Base-by-base conservation (phyloP, 2,888 invertebrate species). In the Ernsta delagoae region DNA sequence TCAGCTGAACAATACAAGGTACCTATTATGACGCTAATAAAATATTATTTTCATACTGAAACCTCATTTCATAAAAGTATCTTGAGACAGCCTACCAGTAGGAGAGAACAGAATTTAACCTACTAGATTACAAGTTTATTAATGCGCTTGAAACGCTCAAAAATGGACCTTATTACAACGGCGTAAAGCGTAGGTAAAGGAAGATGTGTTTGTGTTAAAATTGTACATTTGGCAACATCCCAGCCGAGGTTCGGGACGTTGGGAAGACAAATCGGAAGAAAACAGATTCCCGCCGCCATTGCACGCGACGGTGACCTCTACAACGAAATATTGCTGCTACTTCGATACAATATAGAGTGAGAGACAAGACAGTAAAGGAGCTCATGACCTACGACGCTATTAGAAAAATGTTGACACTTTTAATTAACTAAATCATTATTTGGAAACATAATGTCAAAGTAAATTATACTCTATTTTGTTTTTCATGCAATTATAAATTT, bases 231-330 rank as follows among this genome's bases (percentile, higher is more conserved):
- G 92, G 92, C 92, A 87, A 80, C 70, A 80, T 78, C 87, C 92
- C 92, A 91, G 87, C 84, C 77, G 84, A 90, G 90, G 90, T 90
- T 91, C 82, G 80, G 86, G 86, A 82, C 86, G 86, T 86, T 86
- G 85, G 79, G 82, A 84, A 89, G 92, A 92, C 92, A 92, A 92
- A 92, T 92, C 91, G 92, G 83, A 86, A 86, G 89, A 89, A 89
- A 90, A 91, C 92, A 91, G 90, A 90, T 91, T 92, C 87, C 83
- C 85, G 83, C 86, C 82, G 79, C 88, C 84, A 86, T 88, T 87
- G 88, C 87, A 78, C 75, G 78, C 79, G 79, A 79, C 78, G 78
- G 74, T 72, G 65, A 71, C 73, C 75, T 71, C 75, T 77, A 73
- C 75, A 78, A 76, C 78, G 79, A 84, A 80, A 84, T 87, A 86